Conservation (phyloP, 2,888 invertebrate genomes). For the Lasioglossum malachurum region DNA sequence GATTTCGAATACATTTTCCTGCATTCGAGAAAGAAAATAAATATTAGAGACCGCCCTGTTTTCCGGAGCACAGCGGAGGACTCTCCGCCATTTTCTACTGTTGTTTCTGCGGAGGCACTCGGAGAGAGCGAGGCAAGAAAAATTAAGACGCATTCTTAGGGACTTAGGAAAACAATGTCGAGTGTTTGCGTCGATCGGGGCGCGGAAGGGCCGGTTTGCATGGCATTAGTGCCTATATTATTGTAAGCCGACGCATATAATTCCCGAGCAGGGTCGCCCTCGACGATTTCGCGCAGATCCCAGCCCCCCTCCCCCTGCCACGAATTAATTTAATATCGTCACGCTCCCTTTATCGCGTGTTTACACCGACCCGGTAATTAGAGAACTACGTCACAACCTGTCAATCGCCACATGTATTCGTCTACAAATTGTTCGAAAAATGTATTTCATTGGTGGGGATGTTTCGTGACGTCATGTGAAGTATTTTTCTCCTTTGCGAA, state of each 20-base stretch:
- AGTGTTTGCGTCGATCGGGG: conserved; percentile 51
- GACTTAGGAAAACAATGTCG: conserved; percentile 52
- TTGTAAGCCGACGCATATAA: conserved; percentile 82
- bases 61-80: not conserved
- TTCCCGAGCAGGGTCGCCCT: conserved; percentile 63
- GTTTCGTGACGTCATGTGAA: too few species aligned
- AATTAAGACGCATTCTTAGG: conserved; percentile 58
- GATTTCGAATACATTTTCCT: not conserved
- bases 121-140: conserved; percentile 28
- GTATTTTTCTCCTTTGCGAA: too few species aligned
- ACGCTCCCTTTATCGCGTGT: conserved; percentile 33
- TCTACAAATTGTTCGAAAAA: too few species aligned
- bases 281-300: conserved; percentile 49
- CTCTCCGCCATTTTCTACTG: conserved; percentile 12
- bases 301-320: not conserved
- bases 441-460: too few species aligned
- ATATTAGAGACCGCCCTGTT: not conserved
- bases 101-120: conserved; percentile 31
- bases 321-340: conserved; percentile 61
- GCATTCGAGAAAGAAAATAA: not conserved
- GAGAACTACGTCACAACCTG: conserved; percentile 41
- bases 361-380: conserved; percentile 40
- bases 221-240: conserved; percentile 82
- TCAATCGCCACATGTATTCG: conserved; percentile 20
- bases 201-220: conserved; percentile 74